Evolutionary conservation across 2,888 invertebrate genomes (phyloP).

Genomic region (Acronicta psi): DNA sequence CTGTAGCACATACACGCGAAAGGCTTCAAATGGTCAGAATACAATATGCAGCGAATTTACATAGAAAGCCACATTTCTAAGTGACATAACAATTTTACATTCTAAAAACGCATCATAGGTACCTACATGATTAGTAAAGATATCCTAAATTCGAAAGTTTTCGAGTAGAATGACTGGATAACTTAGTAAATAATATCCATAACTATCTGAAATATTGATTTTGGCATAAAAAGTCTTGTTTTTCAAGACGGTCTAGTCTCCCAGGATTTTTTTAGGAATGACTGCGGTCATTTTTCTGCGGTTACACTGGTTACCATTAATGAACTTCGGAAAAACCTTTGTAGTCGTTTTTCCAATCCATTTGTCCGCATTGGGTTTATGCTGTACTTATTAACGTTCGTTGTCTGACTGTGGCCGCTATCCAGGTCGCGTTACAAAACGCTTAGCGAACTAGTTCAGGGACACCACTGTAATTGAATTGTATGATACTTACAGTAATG

Average conservation of each 20-base stretch:
- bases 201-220: conserved; percentile 58
- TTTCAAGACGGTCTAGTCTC: neutral
- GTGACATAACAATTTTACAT: conserved; percentile 10
- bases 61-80: conserved; percentile 8
- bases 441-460: conserved; percentile 82
- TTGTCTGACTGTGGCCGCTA: conserved; percentile 69
- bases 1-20: conserved; percentile 9
- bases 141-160: conserved; percentile 31
- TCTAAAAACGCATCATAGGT: conserved; percentile 16
- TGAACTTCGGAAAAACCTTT: neutral
- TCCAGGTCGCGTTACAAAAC: conserved; percentile 83
- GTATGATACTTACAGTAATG: conserved; percentile 68
- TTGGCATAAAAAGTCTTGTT: conserved; percentile 50
- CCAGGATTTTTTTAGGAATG: conserved; percentile 3
- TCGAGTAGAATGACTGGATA: conserved; percentile 13
- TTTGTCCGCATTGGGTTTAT: conserved; percentile 34
- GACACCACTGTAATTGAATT: conserved; percentile 79
- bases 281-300: too few species aligned
- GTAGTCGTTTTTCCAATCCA: neutral
- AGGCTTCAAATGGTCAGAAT: neutral
- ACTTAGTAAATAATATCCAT: conserved; percentile 53
- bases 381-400: conserved; percentile 18
- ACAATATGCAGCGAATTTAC: neutral
- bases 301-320: too few species aligned
- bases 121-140: conserved; percentile 10